phyloP scores from a whole-genome alignment of 2,113 vertebrate genomes.

The Atlantisia rogersi region DNA sequence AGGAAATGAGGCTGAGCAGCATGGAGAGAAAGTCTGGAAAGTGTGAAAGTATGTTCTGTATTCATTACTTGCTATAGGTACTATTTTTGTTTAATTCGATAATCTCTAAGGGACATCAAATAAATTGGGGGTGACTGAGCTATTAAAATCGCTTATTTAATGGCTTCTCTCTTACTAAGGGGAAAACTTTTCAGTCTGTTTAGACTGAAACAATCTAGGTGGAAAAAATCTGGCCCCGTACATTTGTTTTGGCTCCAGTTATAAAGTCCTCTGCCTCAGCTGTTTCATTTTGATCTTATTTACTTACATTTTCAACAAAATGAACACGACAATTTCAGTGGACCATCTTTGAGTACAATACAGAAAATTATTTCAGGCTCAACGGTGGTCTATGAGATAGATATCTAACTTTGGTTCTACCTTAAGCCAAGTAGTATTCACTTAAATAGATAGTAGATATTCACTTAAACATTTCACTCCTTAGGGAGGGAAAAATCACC shows the following conservation, averaged over 20 bases:
- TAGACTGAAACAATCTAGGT: slow-evolving; percentile 76
- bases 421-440: neutral
- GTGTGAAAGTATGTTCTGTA: slow-evolving; percentile 35
- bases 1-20: slow-evolving; percentile 29
- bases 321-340: slow-evolving; percentile 10
- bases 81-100: slow-evolving; percentile 64
- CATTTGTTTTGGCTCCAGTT: slow-evolving; percentile 66
- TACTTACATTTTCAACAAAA: slow-evolving; percentile 52
- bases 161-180: slow-evolving; percentile 50
- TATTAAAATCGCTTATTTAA: slow-evolving; percentile 74
- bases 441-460: neutral
- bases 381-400: neutral
- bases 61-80: slow-evolving; percentile 19
- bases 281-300: slow-evolving; percentile 71
- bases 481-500: neutral
- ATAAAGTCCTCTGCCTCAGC: slow-evolving; percentile 64
- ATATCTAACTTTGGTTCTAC: neutral
- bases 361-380: neutral
- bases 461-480: neutral
- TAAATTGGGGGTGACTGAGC: slow-evolving; percentile 66
- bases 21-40: slow-evolving; percentile 24
- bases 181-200: slow-evolving; percentile 72
- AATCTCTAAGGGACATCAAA: slow-evolving; percentile 67
- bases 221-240: slow-evolving; percentile 70
- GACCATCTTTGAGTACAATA: slow-evolving; percentile 27